Evolutionary conservation across 2,888 invertebrate species (phyloP), one percentile per base, ranked within the genome.

Genomic region (Parnassius smintheus): DNA sequence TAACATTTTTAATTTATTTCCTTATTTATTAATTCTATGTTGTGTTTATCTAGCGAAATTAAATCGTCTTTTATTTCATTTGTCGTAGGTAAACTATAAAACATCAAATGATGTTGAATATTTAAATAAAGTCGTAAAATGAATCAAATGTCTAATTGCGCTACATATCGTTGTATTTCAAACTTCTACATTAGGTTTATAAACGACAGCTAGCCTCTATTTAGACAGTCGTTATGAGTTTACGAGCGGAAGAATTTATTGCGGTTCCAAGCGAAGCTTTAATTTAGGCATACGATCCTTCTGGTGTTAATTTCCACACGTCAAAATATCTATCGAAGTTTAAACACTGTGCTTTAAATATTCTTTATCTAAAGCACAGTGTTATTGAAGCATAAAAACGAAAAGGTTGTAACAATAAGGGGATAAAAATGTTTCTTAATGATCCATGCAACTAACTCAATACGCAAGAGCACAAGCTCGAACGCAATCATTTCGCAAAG

Each of bases 211-310:
- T 82, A 88, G 84, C 83, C 88, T 78, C 86, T 88, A 85, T 89
- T 91, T 87, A 89, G 89, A 85, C 85, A 83, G 86, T 87, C 88
- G 86, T 89, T 89, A 86, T 77, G 72, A 75, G 75, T 91, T 91
- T 87, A 91, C 86, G 89, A 75, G 76, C 80, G 80, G 76, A 81
- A 77, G 82, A 85, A 90, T 90, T 91, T 90, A 91, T 87, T 80
- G 78, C 88, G 73, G 75, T 75, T 74, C 72, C 71, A 75, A 81
- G 79, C 75, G 80, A 77, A 81, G 80, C 83, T 88, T 88, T 85
- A 86, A 89, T 87, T 89, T 85, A 86, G 87, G 81, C 84, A 85
- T 80, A 85, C 86, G 86, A 82, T 83, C 82, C 76, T 75, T 71
- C 78, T 82, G 78, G 86, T 85, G 86, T 85, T 87, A 86, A 88